A percentile compares a stretch with the other conserved stretches of the same genome.
These are phyloP conservation scores for Potamarius usumacintae DNA, from an alignment of 2,113 vertebrate genomes.

Conservation along the genomic window DNA sequence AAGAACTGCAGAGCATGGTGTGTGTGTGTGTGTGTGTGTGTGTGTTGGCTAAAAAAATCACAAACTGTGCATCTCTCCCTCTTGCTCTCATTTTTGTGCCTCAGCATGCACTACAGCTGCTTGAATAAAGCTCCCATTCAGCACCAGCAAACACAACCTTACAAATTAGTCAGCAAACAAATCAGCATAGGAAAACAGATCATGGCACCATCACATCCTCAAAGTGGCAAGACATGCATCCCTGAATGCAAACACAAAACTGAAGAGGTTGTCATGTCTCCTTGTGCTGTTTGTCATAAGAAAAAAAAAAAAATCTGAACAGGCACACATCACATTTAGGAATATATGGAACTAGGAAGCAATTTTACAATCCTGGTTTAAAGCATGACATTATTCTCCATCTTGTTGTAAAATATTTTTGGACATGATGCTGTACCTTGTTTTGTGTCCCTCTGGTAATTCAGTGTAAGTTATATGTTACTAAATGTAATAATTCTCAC, in stretches of 20 bases:
- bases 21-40: background rate
- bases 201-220: conserved; percentile 13
- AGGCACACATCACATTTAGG: background rate
- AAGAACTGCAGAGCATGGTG: background rate
- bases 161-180: conserved; percentile 49
- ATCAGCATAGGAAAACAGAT: conserved; percentile 15
- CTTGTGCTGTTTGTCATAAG: background rate
- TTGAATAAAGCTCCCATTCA: conserved; percentile 26
- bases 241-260: background rate
- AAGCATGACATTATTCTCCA: background rate
- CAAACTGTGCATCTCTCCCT: conserved; percentile 1
- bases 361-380: background rate
- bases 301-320: background rate
- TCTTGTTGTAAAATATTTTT: background rate
- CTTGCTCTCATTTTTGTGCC: conserved; percentile 11
- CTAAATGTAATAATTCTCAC: conserved; percentile 35
- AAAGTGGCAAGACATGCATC: background rate
- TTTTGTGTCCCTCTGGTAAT: conserved; percentile 7
- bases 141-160: conserved; percentile 33
- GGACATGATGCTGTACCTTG: background rate
- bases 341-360: background rate
- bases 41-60: conserved; percentile 33
- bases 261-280: conserved; percentile 5
- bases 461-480: conserved; percentile 37
- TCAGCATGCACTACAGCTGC: conserved; percentile 27